Evolutionary conservation across 2,888 invertebrate species (phyloP), one percentile per base, ranked within the genome.

Genomic region (Eurois occulta): DNA sequence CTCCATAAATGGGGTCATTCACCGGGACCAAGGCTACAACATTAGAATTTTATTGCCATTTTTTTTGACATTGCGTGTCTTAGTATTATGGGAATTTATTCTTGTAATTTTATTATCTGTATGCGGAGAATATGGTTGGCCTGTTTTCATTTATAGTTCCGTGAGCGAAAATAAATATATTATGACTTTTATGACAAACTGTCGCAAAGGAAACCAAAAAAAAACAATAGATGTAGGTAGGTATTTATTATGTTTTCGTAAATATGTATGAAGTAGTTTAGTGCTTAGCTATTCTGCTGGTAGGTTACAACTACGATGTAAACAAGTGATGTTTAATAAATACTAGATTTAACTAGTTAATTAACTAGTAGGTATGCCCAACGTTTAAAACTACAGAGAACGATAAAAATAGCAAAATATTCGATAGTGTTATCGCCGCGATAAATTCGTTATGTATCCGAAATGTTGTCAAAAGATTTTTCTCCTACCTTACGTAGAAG

Each of bases 1-100:
- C 68, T 77, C 73, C 81, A 69, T 83, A 88, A 72, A 87, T 81
- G 87, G 85, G 91, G 92, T 92, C 92, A 87, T 88, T 91, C 87
- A 91, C 91, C 90, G 86, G 75, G 80, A 87, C 81, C 84, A 87
- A 88, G 86, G 88, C 80, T 82, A 74, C 83, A 72, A 80, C 81
- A 75, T 89, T 35, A 87, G 67, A 64, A 81, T 13, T 72, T 41
- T 70, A 72, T 67, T 85, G 87, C 80, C 24, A 88, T 75, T 84
- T 75, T 88, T 88, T 77, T 78, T 64, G 7, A 41, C 28, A 75
- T 62, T 68, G 72, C 80, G 32, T 75, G 70, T 18, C 48, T 48
- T 55, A 1, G 1, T 13, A 24, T 24, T 32, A 48, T 16, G 21
- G 38, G 43, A 46, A 73, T 81, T 67, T 64, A 67, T 72, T 72